These are phyloP conservation scores for Platichthys stellatus DNA, from an alignment of 2,113 vertebrate species.

Conservation along the genomic window DNA sequence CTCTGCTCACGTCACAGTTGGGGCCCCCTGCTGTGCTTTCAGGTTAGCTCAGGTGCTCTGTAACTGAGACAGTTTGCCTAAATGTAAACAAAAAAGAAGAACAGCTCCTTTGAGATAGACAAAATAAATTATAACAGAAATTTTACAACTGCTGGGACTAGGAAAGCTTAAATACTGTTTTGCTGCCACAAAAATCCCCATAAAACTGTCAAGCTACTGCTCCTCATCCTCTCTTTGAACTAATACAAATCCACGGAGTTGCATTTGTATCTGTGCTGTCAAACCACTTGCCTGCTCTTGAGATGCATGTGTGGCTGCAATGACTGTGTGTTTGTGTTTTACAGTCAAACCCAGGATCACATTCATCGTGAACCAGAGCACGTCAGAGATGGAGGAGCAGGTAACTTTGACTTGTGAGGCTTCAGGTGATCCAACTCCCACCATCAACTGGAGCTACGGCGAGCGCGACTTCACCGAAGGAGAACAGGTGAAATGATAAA, in stretches of 20 bases:
- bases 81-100: slow-evolving; percentile 52
- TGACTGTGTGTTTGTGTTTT: slow-evolving; percentile 39
- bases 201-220: slow-evolving; percentile 35
- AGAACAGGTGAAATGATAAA: slow-evolving; percentile 89
- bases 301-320: not conserved
- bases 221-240: slow-evolving; percentile 51
- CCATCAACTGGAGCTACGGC: slow-evolving; percentile 93
- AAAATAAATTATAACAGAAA: slow-evolving; percentile 42
- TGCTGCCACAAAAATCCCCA: slow-evolving; percentile 27
- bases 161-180: slow-evolving; percentile 26
- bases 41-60: slow-evolving; percentile 26
- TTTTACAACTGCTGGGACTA: slow-evolving; percentile 12
- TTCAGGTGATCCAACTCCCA: slow-evolving; percentile 94
- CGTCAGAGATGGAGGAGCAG: slow-evolving; percentile 94
- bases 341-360: slow-evolving; percentile 97
- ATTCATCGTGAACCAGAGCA: slow-evolving; percentile 92
- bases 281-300: slow-evolving; percentile 33
- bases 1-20: slow-evolving; percentile 21
- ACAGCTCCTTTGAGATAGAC: slow-evolving; percentile 24
- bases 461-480: slow-evolving; percentile 89
- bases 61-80: slow-evolving; percentile 38
- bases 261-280: slow-evolving; percentile 27
- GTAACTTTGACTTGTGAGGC: slow-evolving; percentile 96
- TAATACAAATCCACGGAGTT: slow-evolving; percentile 24
- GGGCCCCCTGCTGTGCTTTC: slow-evolving; percentile 28